A percentile compares a stretch with the other conserved stretches of the same genome.
Evolutionary conservation across 2,113 vertebrate species (phyloP).

Genomic region (Tursiops truncatus): DNA sequence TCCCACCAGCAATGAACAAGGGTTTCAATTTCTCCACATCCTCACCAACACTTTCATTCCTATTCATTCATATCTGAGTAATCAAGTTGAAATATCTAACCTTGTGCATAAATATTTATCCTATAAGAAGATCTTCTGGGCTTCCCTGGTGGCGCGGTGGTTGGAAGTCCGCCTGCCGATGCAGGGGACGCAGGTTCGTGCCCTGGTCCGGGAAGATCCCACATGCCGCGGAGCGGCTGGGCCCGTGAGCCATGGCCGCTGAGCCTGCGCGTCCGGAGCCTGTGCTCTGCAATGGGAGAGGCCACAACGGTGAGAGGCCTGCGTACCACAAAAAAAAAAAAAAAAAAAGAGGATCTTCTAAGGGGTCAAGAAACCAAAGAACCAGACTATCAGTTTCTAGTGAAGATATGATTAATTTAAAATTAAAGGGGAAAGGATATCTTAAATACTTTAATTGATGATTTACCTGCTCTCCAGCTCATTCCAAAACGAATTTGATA

Average conservation of each 20-base stretch:
- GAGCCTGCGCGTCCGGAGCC: too few species aligned
- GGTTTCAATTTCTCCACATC: neutral
- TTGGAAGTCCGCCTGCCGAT: too few species aligned
- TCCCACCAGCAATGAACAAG: neutral
- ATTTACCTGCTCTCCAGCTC: neutral
- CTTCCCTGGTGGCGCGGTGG: too few species aligned
- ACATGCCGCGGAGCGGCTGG: too few species aligned
- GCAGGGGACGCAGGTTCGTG: too few species aligned
- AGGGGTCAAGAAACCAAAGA: neutral
- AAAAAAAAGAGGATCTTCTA: neutral
- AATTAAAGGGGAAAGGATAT: neutral
- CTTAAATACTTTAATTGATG: neutral
- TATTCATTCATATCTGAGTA: slow-evolving; percentile 6
- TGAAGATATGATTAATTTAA: neutral
- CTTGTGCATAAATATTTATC: neutral
- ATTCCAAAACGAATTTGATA: neutral
- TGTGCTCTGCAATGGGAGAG: too few species aligned
- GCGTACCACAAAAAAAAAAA: too few species aligned
- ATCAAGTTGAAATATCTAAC: neutral
- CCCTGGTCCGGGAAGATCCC: too few species aligned
- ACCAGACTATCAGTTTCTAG: neutral
- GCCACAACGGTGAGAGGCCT: too few species aligned
- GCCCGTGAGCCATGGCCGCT: too few species aligned
- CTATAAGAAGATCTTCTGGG: neutral
- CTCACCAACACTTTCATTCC: neutral